Percentiles rank a stretch among this genome's conserved stretches.
Conservation (phyloP, 2,113 vertebrate species). For the Chlorocebus sabaeus region DNA sequence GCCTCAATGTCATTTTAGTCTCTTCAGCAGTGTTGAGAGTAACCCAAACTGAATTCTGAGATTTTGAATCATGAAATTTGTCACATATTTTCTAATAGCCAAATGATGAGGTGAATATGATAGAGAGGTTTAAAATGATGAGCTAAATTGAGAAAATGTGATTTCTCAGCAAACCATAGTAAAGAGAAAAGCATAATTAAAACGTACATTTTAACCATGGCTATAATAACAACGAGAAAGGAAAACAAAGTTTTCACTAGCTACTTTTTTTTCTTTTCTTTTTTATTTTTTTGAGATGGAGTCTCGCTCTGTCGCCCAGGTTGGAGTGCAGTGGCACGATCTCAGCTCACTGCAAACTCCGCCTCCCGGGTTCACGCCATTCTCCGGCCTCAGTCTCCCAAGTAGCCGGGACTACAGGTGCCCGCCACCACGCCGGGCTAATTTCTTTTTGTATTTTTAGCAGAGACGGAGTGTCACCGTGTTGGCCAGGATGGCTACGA, state of each 20-base stretch:
- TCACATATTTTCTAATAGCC: slow-evolving; percentile 28
- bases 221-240: neutral
- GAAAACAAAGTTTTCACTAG: neutral
- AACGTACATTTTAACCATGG: slow-evolving; percentile 43
- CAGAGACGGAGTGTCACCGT: no score
- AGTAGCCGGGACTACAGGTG: no score
- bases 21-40: neutral
- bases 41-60: neutral
- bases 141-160: slow-evolving; percentile 39
- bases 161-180: slow-evolving; percentile 33
- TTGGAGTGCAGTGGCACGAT: no score
- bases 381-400: no score
- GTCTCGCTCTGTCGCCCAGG: fast-evolving
- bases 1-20: neutral
- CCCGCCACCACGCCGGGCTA: no score
- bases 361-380: no score
- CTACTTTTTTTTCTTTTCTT: neutral
- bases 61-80: neutral
- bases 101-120: neutral
- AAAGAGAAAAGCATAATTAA: slow-evolving; percentile 44
- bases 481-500: no score
- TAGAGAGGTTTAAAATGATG: neutral
- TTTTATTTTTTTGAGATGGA: no score
- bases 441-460: no score
- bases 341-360: no score